Conservation (phyloP, 2,888 invertebrate species). For the Coenonympha glycerion region DNA sequence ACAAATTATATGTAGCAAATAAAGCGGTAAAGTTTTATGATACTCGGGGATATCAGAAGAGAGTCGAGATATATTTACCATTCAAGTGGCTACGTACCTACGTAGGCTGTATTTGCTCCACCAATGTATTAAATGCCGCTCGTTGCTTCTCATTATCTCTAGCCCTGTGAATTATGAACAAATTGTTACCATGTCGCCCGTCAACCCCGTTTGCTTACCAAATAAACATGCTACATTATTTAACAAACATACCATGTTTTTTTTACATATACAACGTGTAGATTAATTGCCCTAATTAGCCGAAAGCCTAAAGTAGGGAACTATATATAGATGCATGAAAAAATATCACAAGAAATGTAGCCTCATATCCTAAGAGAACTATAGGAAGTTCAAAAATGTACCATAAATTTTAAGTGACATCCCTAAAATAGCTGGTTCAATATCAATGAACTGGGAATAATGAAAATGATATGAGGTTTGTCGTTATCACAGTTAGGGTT, state of each 20-base stretch:
- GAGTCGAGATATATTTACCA: constrained; percentile 49
- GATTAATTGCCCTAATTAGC: too few relatives aligned
- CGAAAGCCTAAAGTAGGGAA: too few relatives aligned
- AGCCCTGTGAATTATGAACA: constrained; percentile 51
- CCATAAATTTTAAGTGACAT: too few relatives aligned
- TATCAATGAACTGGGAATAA: too few relatives aligned
- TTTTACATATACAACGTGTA: too few relatives aligned
- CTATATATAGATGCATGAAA: too few relatives aligned
- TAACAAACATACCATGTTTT: neutral
- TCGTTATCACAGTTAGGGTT: too few relatives aligned
- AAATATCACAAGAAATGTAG: too few relatives aligned
- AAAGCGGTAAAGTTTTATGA: constrained; percentile 57
- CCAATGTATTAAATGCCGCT: constrained; percentile 48
- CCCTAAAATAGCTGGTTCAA: too few relatives aligned
- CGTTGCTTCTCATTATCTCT: constrained; percentile 52
- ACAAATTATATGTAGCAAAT: constrained; percentile 66
- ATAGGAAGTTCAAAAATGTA: too few relatives aligned
- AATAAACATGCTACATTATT: constrained; percentile 3
- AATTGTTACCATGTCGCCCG: constrained; percentile 32
- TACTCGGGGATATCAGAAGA: constrained; percentile 65
- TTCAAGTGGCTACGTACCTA: constrained; percentile 46
- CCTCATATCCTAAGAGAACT: too few relatives aligned
- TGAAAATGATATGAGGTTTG: too few relatives aligned
- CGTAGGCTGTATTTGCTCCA: constrained; percentile 44
- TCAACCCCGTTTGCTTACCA: constrained; percentile 17